Conservation (phyloP, 2,113 vertebrate species). For the Loxodonta africana region DNA sequence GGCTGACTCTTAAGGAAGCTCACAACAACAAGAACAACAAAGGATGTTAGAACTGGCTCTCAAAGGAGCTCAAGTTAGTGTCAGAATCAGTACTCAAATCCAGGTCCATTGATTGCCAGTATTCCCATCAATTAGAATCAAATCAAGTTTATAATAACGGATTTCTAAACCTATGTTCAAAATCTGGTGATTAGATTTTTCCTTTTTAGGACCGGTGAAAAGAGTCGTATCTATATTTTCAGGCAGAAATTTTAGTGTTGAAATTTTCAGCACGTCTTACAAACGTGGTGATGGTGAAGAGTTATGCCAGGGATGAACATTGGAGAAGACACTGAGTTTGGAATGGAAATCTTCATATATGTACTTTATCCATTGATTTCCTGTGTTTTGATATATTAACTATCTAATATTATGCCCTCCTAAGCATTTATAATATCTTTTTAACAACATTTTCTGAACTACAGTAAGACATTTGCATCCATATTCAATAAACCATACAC, state of each 20-base stretch:
- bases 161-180: neutral
- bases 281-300: neutral
- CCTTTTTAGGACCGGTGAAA: neutral
- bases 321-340: neutral
- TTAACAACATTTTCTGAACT: conserved; percentile 34
- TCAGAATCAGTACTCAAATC: neutral
- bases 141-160: neutral
- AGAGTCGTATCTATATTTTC: neutral
- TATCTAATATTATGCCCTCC: neutral
- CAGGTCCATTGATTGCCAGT: neutral
- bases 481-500: conserved; percentile 35
- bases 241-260: neutral
- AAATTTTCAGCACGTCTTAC: neutral
- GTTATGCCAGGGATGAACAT: neutral
- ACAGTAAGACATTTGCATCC: conserved; percentile 52
- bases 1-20: neutral
- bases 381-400: conserved; percentile 28
- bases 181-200: neutral
- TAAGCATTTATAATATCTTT: conserved; percentile 18
- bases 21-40: neutral
- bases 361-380: conserved; percentile 16
- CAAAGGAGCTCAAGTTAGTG: neutral
- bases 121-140: neutral
- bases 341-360: conserved; percentile 16
- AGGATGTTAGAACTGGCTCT: neutral